A percentile compares a stretch with the other conserved stretches of the same genome.
Conservation (phyloP, 2,797 vertebrate genomes). For the Crypturellus tataupa region DNA sequence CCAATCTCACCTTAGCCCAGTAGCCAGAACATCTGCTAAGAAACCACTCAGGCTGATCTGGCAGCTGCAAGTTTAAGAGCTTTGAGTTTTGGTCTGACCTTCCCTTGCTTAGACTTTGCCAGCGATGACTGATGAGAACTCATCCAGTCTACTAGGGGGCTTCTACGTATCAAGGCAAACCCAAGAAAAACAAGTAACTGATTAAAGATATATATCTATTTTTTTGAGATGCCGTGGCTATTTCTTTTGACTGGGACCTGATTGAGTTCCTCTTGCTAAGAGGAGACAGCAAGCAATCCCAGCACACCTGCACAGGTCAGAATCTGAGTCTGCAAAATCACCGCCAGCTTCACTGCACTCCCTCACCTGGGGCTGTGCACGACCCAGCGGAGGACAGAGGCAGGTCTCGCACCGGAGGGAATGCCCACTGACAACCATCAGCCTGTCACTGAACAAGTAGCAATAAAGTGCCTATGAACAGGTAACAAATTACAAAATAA, state of each 20-base stretch:
- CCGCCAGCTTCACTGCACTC: background rate
- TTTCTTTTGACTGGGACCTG: background rate
- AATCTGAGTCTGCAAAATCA: background rate
- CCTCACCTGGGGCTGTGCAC: background rate
- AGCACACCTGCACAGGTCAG: background rate
- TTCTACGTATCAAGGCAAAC: background rate
- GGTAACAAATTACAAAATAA: background rate
- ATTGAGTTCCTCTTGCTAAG: background rate
- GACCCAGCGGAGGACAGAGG: background rate
- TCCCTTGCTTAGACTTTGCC: background rate
- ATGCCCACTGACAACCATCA: background rate
- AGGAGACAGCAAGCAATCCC: background rate
- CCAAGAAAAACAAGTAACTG: background rate
- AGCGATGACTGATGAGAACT: background rate
- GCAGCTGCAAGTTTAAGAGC: background rate
- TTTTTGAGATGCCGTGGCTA: background rate
- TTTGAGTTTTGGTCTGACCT: background rate
- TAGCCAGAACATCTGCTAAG: background rate
- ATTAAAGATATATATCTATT: background rate
- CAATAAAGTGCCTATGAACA: background rate
- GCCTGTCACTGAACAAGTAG: background rate
- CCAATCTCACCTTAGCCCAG: background rate
- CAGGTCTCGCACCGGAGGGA: too few relatives aligned
- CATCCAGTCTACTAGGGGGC: too few relatives aligned
- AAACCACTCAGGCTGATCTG: background rate